Percentiles rank a stretch among this genome's conserved stretches.
These are phyloP conservation scores for Trypoxylus dichotomus DNA, from an alignment of 1,140 invertebrate genomes.

Conservation along the genomic window DNA sequence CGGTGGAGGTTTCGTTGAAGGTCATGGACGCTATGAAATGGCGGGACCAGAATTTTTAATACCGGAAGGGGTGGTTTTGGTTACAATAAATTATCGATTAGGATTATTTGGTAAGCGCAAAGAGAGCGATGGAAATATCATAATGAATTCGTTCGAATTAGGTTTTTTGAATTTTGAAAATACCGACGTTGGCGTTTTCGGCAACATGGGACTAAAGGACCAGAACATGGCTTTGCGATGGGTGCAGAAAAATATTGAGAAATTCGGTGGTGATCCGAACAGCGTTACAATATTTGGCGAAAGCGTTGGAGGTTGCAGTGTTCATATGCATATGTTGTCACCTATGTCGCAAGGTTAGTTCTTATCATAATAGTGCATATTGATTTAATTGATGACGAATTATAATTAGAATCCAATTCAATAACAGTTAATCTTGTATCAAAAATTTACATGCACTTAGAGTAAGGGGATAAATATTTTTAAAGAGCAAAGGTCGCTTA, in stretches of 20 bases:
- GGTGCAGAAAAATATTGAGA: conserved; percentile 26
- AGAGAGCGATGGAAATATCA: not conserved
- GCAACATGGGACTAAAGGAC: conserved; percentile 19
- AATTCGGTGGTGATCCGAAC: conserved; percentile 18
- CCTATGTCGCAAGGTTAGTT: conserved; percentile 15
- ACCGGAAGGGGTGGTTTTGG: conserved; percentile 57
- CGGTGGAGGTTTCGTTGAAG: conserved; percentile 63
- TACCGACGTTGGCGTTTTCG: not conserved
- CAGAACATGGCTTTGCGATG: conserved; percentile 18
- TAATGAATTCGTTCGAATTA: not conserved
- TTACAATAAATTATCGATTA: conserved; percentile 56
- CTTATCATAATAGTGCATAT: too few relatives aligned
- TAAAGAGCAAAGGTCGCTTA: too few relatives aligned
- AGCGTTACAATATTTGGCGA: conserved; percentile 22
- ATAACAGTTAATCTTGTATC: too few relatives aligned
- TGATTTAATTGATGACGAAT: too few relatives aligned
- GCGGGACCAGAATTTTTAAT: conserved; percentile 66
- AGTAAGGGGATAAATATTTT: too few relatives aligned
- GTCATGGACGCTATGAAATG: conserved; percentile 57
- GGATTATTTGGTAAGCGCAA: conserved; percentile 53
- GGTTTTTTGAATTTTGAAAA: conserved; percentile 24
- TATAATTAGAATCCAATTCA: too few relatives aligned
- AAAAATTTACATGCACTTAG: too few relatives aligned
- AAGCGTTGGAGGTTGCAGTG: conserved; percentile 12
- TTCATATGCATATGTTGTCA: conserved; percentile 19